These are phyloP conservation scores for Neogobius melanostomus DNA, from an alignment of 2,113 vertebrate genomes.

Conservation along the genomic window DNA sequence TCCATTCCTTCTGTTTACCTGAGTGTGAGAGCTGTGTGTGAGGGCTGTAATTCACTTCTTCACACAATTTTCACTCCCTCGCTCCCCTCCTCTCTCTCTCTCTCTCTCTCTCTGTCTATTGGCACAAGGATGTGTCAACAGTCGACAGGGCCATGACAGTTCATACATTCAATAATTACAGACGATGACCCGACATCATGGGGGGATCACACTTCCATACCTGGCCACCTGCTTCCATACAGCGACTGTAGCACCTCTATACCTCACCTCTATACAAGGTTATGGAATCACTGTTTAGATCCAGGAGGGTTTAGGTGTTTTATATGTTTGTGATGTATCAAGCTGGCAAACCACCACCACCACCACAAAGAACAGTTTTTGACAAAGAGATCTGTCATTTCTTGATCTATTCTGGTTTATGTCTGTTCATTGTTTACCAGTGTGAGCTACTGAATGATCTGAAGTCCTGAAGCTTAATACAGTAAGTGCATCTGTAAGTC, in stretches of 20 bases:
- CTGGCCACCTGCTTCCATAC: slow-evolving; percentile 61
- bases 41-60: slow-evolving; percentile 19
- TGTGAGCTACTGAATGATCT: too few species aligned
- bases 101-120: background rate
- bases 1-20: slow-evolving; percentile 1
- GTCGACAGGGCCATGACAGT: background rate
- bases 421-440: too few species aligned
- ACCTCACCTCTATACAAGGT: background rate
- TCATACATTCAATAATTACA: slow-evolving; percentile 30
- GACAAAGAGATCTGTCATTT: too few species aligned
- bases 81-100: background rate
- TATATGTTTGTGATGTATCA: background rate
- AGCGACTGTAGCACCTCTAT: background rate
- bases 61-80: slow-evolving; percentile 17
- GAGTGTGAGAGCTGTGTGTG: background rate
- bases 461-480: too few species aligned
- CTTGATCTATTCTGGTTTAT: too few species aligned
- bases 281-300: background rate
- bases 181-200: slow-evolving; percentile 36
- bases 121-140: slow-evolving; percentile 18
- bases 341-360: background rate
- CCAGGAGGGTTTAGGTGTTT: background rate
- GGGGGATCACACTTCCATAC: slow-evolving; percentile 47
- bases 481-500: too few species aligned
- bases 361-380: background rate